These are phyloP conservation scores for Drosophila subobscura DNA, from an alignment of 1,140 invertebrate genomes.

Conservation along the genomic window DNA sequence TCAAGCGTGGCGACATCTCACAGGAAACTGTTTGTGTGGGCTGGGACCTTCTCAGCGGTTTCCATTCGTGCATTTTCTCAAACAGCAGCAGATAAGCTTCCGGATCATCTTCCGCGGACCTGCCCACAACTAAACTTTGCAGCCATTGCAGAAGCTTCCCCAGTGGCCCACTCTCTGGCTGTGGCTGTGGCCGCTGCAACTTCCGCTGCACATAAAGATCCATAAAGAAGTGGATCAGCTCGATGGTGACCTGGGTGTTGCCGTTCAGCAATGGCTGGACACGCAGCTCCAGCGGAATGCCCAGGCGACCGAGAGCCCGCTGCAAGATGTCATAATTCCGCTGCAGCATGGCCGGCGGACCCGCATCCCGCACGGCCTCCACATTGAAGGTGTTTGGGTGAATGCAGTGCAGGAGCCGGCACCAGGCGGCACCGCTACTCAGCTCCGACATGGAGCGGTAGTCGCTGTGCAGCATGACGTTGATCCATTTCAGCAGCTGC, in stretches of 20 bases:
- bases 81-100: no score
- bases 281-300: neutral
- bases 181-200: no score
- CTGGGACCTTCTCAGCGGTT: no score
- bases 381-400: neutral
- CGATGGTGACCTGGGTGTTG: neutral
- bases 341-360: neutral
- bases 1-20: no score
- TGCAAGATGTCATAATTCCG: conserved; percentile 1
- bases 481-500: neutral
- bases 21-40: no score
- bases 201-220: neutral
- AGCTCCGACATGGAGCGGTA: neutral
- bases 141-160: no score
- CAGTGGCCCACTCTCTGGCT: no score
- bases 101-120: no score
- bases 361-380: neutral
- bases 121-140: no score
- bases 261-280: neutral
- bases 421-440: neutral
- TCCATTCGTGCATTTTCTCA: no score
- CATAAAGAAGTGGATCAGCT: neutral
- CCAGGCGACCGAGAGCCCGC: neutral
- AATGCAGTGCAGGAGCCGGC: neutral
- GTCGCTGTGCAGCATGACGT: neutral